phyloP scores from a whole-genome alignment of 64 coral and sea anemone genomes.

The Platygyra sinensis region DNA sequence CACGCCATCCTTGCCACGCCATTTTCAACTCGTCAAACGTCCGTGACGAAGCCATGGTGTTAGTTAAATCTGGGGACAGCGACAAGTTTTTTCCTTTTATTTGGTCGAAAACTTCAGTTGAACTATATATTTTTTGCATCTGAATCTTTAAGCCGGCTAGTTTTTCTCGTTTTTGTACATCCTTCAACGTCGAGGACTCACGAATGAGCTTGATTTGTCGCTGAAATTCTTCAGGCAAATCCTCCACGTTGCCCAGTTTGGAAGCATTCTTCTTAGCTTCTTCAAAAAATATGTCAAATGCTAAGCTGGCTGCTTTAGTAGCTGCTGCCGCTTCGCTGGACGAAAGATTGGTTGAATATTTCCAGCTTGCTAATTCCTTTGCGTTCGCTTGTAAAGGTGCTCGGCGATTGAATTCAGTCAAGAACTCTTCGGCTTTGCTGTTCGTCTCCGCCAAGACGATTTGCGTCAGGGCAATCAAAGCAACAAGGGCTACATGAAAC shows the following conservation, averaged over 20 bases:
- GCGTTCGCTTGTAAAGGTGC: neutral
- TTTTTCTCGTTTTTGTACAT: conserved; percentile 28
- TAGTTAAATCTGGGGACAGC: conserved; percentile 40
- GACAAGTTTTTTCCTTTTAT: conserved; percentile 28
- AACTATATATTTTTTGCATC: conserved; percentile 72
- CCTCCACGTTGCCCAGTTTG: conserved; percentile 36
- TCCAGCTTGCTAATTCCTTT: conserved; percentile 29
- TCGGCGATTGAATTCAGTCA: conserved; percentile 32
- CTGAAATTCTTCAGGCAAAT: conserved; percentile 50
- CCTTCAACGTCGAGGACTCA: conserved; percentile 26
- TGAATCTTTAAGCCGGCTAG: conserved; percentile 16
- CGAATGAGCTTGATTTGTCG: conserved; percentile 76
- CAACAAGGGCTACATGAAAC: neutral
- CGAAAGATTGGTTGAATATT: conserved; percentile 57
- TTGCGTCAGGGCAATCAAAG: neutral
- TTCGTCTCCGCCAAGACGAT: neutral
- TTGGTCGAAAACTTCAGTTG: conserved; percentile 44
- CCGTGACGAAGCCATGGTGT: conserved; percentile 33
- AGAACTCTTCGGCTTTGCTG: conserved; percentile 7
- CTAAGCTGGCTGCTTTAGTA: conserved; percentile 18
- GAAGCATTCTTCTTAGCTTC: conserved; percentile 48
- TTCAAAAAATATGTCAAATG: conserved; percentile 42
- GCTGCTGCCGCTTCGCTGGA: conserved; percentile 17
- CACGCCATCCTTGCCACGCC: conserved; percentile 76
- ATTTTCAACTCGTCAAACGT: conserved; percentile 26